Conservation (phyloP, 2,888 invertebrate genomes). For the Gari tellinella region DNA sequence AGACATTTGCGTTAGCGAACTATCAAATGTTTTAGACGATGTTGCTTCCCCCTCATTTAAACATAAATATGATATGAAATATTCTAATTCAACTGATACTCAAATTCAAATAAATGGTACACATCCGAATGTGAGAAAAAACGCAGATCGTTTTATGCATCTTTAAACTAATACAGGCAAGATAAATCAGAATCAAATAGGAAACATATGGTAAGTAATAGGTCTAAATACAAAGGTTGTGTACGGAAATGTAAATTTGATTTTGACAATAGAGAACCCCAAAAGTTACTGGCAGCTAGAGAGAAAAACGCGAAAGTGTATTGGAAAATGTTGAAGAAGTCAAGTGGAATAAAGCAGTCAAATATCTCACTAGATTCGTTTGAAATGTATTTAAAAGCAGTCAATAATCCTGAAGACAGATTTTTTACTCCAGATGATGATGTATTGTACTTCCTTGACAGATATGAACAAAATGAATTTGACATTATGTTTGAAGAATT, state of each 20-base stretch:
- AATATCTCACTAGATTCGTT: neutral
- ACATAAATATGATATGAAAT: no score
- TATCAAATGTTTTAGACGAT: no score
- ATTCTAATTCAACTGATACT: no score
- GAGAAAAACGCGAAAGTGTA: slow-evolving; percentile 28
- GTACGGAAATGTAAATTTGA: slow-evolving; percentile 10
- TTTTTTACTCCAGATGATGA: slow-evolving; percentile 36
- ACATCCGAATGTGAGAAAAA: no score
- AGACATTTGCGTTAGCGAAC: no score
- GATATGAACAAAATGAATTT: slow-evolving; percentile 20
- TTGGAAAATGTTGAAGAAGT: slow-evolving; percentile 23
- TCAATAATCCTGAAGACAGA: neutral
- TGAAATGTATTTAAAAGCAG: slow-evolving; percentile 23
- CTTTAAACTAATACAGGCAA: no score
- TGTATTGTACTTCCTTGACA: slow-evolving; percentile 7
- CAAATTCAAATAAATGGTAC: no score
- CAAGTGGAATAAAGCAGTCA: neutral
- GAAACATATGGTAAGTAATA: slow-evolving; percentile 1
- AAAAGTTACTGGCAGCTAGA: slow-evolving; percentile 6
- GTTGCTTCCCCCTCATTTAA: no score
- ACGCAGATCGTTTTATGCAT: no score
- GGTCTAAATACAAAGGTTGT: slow-evolving; percentile 5
- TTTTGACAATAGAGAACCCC: slow-evolving; percentile 9
- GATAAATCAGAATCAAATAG: slow-evolving; percentile 3
- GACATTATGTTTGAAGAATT: slow-evolving; percentile 24